A percentile compares a stretch with the other conserved stretches of the same genome.
phyloP scores from a whole-genome alignment of 2,113 vertebrate species.

The Equus quagga region DNA sequence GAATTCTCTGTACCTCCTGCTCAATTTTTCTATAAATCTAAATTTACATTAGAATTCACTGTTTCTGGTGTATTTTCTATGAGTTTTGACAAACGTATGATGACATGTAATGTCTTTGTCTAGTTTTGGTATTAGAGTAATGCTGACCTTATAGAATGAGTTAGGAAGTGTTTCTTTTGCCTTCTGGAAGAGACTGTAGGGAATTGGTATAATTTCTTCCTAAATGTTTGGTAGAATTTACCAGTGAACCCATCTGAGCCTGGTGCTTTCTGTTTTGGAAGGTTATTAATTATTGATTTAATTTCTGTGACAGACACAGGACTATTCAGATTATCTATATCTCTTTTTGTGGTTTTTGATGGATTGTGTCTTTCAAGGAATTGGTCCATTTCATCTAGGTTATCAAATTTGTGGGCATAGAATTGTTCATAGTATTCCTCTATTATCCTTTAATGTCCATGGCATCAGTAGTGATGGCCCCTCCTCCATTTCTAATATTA shows the following conservation, averaged over 20 bases:
- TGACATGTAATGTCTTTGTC: not conserved
- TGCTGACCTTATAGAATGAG: not conserved
- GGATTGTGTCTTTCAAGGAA: not conserved
- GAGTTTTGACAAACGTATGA: not conserved
- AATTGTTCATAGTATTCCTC: not conserved
- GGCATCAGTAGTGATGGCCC: not conserved
- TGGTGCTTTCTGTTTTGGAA: not conserved
- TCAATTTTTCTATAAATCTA: not conserved
- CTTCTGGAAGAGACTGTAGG: not conserved
- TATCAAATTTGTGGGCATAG: not conserved
- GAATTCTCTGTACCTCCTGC: not conserved
- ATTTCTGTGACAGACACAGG: not conserved
- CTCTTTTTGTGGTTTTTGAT: not conserved
- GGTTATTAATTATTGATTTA: not conserved
- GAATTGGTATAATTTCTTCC: not conserved
- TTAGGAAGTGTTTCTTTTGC: not conserved
- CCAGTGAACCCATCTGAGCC: not conserved
- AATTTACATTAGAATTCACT: not conserved
- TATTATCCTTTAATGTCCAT: not conserved
- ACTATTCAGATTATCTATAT: not conserved
- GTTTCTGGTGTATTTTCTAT: not conserved
- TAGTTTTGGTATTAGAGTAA: not conserved
- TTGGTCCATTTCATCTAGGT: not conserved
- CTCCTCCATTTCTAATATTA: not conserved
- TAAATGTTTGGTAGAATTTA: not conserved